phyloP scores from a whole-genome alignment of 35 echinoderm and acorn worm species.

The Anneissia japonica region DNA sequence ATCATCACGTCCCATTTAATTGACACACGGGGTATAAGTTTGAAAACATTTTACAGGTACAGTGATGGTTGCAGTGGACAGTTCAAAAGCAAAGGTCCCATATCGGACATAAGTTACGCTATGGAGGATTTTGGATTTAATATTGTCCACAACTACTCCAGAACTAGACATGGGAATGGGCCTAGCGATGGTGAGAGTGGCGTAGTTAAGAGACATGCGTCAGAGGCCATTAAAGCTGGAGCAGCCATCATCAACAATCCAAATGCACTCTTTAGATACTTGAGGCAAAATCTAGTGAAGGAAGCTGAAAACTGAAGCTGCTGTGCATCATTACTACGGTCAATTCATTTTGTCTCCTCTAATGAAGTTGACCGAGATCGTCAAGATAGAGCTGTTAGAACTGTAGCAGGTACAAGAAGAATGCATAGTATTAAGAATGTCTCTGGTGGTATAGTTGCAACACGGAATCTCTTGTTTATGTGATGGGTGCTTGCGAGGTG shows the following conservation, averaged over 20 bases:
- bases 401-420: constrained; percentile 58
- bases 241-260: constrained; percentile 41
- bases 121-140: constrained; percentile 35
- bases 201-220: constrained; percentile 52
- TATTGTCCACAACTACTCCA: constrained; percentile 61
- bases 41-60: constrained; percentile 36
- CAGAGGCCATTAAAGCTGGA: constrained; percentile 51
- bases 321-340: constrained; percentile 49
- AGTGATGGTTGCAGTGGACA: constrained; percentile 63
- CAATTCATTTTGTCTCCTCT: constrained; percentile 43
- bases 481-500: no score
- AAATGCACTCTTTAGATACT: constrained; percentile 30
- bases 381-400: constrained; percentile 30
- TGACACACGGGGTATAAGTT: no score
- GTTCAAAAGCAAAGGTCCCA: constrained; percentile 72
- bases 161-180: constrained; percentile 65
- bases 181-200: constrained; percentile 80
- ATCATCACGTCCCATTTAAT: no score
- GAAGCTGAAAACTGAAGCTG: constrained; percentile 21
- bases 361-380: constrained; percentile 25
- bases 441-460: no score
- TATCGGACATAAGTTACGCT: constrained; percentile 58
- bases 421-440: constrained; percentile 55
- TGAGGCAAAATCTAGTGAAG: constrained; percentile 33
- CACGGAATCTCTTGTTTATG: no score